phyloP scores from a whole-genome alignment of 2,888 invertebrate genomes.

The Megastigmus dorsalis region DNA sequence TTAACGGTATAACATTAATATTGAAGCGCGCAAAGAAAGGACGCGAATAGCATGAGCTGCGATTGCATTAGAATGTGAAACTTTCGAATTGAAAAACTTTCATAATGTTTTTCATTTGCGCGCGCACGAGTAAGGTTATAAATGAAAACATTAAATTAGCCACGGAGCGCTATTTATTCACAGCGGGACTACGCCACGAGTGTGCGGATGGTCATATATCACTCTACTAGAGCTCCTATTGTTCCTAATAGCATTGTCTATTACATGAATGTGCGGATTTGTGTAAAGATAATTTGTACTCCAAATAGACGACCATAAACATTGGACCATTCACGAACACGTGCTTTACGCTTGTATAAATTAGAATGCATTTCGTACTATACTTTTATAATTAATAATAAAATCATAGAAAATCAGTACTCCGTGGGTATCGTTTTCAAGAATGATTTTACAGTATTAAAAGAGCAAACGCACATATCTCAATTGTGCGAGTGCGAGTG shows the following conservation, averaged over 20 bases:
- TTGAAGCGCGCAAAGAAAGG: too few species aligned
- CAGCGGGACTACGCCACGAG: neutral
- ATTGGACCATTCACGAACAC: too few species aligned
- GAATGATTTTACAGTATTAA: too few species aligned
- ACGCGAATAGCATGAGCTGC: too few species aligned
- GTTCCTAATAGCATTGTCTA: constrained; percentile 39
- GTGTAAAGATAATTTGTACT: constrained; percentile 22
- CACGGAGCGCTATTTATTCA: constrained; percentile 23
- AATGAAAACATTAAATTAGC: constrained; percentile 21
- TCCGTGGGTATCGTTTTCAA: too few species aligned
- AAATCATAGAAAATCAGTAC: too few species aligned
- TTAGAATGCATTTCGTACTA: too few species aligned
- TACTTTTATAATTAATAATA: too few species aligned
- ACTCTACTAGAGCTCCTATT: constrained; percentile 19
- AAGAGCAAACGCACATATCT: too few species aligned
- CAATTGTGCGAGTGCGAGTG: too few species aligned
- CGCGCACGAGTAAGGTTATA: neutral
- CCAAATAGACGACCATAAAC: neutral
- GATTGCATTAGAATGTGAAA: too few species aligned
- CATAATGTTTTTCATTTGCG: neutral
- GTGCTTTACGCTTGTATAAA: too few species aligned
- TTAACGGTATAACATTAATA: neutral
- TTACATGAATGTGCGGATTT: constrained; percentile 28
- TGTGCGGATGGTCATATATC: constrained; percentile 27
- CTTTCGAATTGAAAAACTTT: neutral